Conservation (phyloP, 2,797 vertebrate species). For the Ceyx erithaca region DNA sequence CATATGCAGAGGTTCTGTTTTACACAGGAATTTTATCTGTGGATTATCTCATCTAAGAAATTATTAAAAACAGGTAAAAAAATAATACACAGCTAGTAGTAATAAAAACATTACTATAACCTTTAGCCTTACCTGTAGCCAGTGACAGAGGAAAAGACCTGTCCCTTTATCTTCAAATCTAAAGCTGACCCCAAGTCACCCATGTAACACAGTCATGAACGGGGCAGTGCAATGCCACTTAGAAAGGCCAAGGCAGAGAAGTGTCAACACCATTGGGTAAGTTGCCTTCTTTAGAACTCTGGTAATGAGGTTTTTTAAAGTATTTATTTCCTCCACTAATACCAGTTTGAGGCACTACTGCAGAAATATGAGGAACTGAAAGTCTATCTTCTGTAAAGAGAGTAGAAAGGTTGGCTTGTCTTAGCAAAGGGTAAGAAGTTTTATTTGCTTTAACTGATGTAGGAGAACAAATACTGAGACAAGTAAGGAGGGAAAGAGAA, state of each 20-base stretch:
- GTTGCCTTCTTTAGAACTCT: neutral
- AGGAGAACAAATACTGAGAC: neutral
- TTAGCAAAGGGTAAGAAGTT: neutral
- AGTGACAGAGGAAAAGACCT: neutral
- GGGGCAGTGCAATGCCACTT: neutral
- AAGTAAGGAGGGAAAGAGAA: neutral
- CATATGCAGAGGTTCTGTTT: neutral
- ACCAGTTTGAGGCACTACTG: neutral
- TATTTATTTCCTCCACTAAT: neutral
- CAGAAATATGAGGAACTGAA: neutral
- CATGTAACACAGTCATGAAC: neutral
- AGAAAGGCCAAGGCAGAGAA: neutral
- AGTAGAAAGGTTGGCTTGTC: neutral
- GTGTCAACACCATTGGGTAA: accelerated
- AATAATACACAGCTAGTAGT: neutral
- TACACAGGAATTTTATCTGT: neutral
- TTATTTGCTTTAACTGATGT: neutral
- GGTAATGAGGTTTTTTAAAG: neutral
- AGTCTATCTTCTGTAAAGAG: neutral
- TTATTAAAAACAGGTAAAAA: neutral
- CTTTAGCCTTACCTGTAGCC: neutral
- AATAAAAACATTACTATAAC: neutral
- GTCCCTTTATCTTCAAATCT: neutral
- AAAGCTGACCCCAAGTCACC: neutral
- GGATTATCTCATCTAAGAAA: neutral